phyloP scores from a whole-genome alignment of 2,113 vertebrate species.

The Isichthys henryi region DNA sequence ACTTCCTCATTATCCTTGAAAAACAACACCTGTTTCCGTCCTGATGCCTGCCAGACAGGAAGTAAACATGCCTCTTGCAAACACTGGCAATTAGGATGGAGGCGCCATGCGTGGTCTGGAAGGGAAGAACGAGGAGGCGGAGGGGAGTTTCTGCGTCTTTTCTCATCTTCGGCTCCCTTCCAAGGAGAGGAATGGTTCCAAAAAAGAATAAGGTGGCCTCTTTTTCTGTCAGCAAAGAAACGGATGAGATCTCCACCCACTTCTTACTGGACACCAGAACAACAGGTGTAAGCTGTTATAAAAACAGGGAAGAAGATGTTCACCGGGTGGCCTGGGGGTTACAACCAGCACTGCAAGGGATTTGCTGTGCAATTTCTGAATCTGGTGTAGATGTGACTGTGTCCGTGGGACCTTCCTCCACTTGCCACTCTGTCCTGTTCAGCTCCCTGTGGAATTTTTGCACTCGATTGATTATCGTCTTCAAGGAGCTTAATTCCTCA shows the following conservation, averaged over 20 bases:
- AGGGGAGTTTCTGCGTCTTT: not conserved
- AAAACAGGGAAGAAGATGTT: not conserved
- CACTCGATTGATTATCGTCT: not conserved
- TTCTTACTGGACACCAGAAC: not conserved
- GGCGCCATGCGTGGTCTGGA: not conserved
- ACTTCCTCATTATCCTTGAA: constrained; percentile 3
- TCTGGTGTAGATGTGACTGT: not conserved
- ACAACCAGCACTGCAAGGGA: not conserved
- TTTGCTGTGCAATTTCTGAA: not conserved
- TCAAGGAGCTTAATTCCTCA: not conserved
- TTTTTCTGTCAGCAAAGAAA: not conserved
- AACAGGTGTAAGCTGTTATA: not conserved
- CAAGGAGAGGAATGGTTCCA: not conserved
- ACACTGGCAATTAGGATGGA: not conserved
- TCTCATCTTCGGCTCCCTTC: not conserved
- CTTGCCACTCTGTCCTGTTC: not conserved
- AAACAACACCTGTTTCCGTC: constrained; percentile 1
- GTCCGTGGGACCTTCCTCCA: not conserved
- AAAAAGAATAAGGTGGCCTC: not conserved
- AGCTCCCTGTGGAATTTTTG: not conserved
- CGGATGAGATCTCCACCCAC: not conserved
- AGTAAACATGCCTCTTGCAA: not conserved
- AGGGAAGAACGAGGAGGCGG: not conserved
- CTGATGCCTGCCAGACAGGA: constrained; percentile 6
- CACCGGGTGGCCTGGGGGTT: not conserved